Conservation (phyloP, 2,113 vertebrate genomes). For the Hyla sarda region DNA sequence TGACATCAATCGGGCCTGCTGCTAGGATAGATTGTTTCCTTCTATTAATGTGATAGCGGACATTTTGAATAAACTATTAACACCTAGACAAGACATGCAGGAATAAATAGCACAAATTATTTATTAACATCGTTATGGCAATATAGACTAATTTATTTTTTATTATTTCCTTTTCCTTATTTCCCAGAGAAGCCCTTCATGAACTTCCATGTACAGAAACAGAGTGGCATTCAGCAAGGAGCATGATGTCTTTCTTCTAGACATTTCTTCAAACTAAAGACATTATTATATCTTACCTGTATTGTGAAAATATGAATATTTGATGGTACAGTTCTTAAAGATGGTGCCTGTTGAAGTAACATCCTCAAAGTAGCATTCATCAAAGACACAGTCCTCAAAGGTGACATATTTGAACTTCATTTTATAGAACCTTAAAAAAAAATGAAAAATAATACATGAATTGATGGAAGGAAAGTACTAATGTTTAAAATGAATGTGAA, state of each 20-base stretch:
- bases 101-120: too few species aligned
- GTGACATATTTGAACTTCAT: conserved; percentile 94
- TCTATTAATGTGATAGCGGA: too few species aligned
- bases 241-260: too few species aligned
- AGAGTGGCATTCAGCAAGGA: not conserved
- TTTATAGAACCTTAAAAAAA: conserved; percentile 81
- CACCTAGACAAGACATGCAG: too few species aligned
- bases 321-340: conserved; percentile 95
- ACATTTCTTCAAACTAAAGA: too few species aligned
- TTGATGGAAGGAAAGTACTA: not conserved
- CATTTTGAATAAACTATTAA: too few species aligned
- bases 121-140: too few species aligned
- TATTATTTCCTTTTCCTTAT: too few species aligned
- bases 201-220: not conserved
- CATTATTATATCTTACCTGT: conserved; percentile 88
- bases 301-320: conserved; percentile 88
- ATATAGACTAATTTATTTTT: too few species aligned
- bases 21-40: too few species aligned
- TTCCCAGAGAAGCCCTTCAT: too few species aligned
- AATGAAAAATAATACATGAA: not conserved
- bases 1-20: too few species aligned
- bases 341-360: conserved; percentile 89
- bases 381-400: conserved; percentile 90
- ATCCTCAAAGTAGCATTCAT: conserved; percentile 95
- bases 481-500: not conserved